Percentiles rank a stretch among this genome's conserved stretches.
Evolutionary conservation across 2,888 invertebrate species (phyloP).

Genomic region (Arctia plantaginis): DNA sequence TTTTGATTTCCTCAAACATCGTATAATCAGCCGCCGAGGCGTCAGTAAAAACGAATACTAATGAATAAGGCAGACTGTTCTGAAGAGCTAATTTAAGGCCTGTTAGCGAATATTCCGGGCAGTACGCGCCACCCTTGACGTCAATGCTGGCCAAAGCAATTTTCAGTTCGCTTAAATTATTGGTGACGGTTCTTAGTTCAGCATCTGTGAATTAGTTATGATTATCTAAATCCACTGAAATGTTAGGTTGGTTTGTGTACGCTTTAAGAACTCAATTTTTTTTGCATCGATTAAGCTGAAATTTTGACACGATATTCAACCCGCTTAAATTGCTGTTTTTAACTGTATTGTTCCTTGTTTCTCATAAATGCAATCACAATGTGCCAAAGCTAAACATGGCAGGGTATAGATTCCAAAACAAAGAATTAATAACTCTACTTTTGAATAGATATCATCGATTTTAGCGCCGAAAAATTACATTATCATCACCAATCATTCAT

Average conservation of each 20-base stretch:
- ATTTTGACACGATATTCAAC: too few relatives aligned
- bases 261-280: too few relatives aligned
- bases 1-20: constrained; percentile 54
- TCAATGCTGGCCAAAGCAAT: constrained; percentile 44
- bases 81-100: constrained; percentile 67
- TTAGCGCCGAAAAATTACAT: too few relatives aligned
- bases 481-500: too few relatives aligned
- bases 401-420: too few relatives aligned
- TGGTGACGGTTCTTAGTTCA: constrained; percentile 51
- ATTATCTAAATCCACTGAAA: too few relatives aligned
- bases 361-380: too few relatives aligned
- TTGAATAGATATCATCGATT: too few relatives aligned
- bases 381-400: too few relatives aligned
- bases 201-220: constrained; percentile 41
- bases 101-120: constrained; percentile 67
- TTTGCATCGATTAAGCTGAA: too few relatives aligned
- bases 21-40: constrained; percentile 65
- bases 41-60: constrained; percentile 73
- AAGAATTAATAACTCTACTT: too few relatives aligned
- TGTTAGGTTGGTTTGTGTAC: too few relatives aligned
- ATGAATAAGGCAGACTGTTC: constrained; percentile 62
- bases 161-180: constrained; percentile 56
- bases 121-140: constrained; percentile 60
- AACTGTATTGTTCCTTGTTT: neutral
- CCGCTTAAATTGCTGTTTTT: neutral